phyloP scores from a whole-genome alignment of 1,140 invertebrate species.

The Bradynema listronoti region DNA sequence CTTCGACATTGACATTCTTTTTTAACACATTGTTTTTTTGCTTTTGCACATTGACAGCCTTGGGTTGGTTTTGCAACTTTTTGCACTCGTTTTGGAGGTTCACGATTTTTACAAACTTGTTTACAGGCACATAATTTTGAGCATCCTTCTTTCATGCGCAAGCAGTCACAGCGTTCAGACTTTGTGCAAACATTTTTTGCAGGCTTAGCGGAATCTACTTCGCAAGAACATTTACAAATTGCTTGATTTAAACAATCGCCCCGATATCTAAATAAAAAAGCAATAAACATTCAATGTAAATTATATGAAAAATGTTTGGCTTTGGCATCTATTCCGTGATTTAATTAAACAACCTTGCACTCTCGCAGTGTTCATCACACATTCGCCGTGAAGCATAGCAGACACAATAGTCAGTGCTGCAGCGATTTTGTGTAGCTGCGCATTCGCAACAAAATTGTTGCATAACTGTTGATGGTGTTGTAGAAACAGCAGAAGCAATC shows the following conservation, averaged over 20 bases:
- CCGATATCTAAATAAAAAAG: constrained; percentile 48
- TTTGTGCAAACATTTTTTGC: constrained; percentile 57
- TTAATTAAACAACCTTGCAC: constrained; percentile 41
- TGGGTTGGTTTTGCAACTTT: constrained; percentile 51
- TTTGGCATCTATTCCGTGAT: no score
- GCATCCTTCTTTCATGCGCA: constrained; percentile 56
- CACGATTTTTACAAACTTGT: constrained; percentile 57
- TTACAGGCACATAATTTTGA: constrained; percentile 57
- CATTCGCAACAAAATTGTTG: constrained; percentile 45
- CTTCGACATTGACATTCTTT: constrained; percentile 54
- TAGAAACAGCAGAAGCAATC: not conserved
- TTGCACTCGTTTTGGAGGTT: constrained; percentile 48
- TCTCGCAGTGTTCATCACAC: constrained; percentile 57
- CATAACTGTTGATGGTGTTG: not conserved
- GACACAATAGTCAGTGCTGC: constrained; percentile 51
- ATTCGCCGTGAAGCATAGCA: constrained; percentile 56
- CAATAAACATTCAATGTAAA: constrained; percentile 7
- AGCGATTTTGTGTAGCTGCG: constrained; percentile 46
- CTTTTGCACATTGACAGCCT: constrained; percentile 56
- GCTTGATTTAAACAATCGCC: constrained; percentile 57
- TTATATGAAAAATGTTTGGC: constrained; percentile 4
- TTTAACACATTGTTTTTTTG: constrained; percentile 57
- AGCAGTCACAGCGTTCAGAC: constrained; percentile 53
- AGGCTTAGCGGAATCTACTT: constrained; percentile 57
- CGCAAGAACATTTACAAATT: constrained; percentile 58